phyloP scores from a whole-genome alignment of 2,113 vertebrate genomes.

The Chiloscyllium plagiosum region DNA sequence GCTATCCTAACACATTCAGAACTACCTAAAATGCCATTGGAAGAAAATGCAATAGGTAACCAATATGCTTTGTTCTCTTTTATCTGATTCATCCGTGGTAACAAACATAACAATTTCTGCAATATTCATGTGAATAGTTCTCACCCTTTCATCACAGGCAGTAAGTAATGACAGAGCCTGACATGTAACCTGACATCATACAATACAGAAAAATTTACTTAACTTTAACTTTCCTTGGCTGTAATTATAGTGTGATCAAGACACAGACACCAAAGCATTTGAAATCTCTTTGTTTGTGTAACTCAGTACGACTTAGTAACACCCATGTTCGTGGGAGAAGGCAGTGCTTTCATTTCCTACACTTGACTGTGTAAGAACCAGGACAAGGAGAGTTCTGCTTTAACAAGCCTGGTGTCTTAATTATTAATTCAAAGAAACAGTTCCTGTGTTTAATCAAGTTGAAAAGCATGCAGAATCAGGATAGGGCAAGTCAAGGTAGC shows the following conservation, averaged over 20 bases:
- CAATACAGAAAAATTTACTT: slow-evolving; percentile 21
- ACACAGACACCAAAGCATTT: slow-evolving; percentile 11
- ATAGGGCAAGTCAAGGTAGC: not conserved
- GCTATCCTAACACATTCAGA: not conserved
- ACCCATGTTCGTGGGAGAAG: slow-evolving; percentile 32
- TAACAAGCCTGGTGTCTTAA: slow-evolving; percentile 12
- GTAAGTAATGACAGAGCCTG: not conserved
- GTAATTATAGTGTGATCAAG: slow-evolving; percentile 32
- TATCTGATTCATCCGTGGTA: slow-evolving; percentile 10
- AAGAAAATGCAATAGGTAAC: slow-evolving; percentile 1
- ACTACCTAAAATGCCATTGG: slow-evolving; percentile 19
- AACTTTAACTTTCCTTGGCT: slow-evolving; percentile 13
- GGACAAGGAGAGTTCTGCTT: not conserved
- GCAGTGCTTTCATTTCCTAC: slow-evolving; percentile 29
- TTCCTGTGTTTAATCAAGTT: not conserved
- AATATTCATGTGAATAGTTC: slow-evolving; percentile 18
- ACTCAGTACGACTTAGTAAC: slow-evolving; percentile 23
- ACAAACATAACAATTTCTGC: slow-evolving; percentile 33
- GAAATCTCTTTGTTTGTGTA: slow-evolving; percentile 32
- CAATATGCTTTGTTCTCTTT: slow-evolving; percentile 22
- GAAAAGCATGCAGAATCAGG: not conserved
- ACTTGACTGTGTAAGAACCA: not conserved
- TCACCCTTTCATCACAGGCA: slow-evolving; percentile 4
- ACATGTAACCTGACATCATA: slow-evolving; percentile 27
- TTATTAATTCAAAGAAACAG: slow-evolving; percentile 27